phyloP scores from a whole-genome alignment of 2,797 vertebrate species.

The Gallinago solitaria region DNA sequence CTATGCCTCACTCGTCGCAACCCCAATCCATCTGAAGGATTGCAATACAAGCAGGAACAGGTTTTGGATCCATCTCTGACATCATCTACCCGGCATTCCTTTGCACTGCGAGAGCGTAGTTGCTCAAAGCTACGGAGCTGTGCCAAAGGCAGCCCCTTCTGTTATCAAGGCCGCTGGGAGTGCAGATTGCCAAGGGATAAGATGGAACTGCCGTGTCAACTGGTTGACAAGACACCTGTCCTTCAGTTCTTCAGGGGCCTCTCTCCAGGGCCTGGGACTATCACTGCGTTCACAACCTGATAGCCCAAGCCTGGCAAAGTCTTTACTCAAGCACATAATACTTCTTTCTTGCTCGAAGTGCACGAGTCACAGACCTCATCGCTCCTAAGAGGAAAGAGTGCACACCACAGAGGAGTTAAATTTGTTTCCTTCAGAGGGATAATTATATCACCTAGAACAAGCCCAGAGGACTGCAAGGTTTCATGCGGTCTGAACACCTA shows the following conservation, averaged over 20 bases:
- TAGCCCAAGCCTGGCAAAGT: neutral
- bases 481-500: neutral
- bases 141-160: constrained; percentile 28
- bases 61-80: constrained; percentile 26
- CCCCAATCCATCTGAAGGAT: neutral
- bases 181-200: neutral
- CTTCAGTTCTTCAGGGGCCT: neutral
- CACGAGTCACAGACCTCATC: neutral
- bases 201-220: neutral
- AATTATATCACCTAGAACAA: neutral
- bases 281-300: neutral
- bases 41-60: constrained; percentile 23
- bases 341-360: neutral
- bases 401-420: neutral
- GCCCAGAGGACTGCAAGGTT: neutral
- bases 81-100: constrained; percentile 43
- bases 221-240: neutral
- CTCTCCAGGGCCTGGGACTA: neutral
- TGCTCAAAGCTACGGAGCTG: neutral
- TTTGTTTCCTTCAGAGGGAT: neutral
- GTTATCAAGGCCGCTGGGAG: neutral
- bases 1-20: neutral
- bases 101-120: neutral
- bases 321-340: neutral
- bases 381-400: neutral